A percentile compares a stretch with the other conserved stretches of the same genome.
These are phyloP conservation scores for Tringa solitaria DNA, from an alignment of 2,113 vertebrate genomes.

Conservation along the genomic window DNA sequence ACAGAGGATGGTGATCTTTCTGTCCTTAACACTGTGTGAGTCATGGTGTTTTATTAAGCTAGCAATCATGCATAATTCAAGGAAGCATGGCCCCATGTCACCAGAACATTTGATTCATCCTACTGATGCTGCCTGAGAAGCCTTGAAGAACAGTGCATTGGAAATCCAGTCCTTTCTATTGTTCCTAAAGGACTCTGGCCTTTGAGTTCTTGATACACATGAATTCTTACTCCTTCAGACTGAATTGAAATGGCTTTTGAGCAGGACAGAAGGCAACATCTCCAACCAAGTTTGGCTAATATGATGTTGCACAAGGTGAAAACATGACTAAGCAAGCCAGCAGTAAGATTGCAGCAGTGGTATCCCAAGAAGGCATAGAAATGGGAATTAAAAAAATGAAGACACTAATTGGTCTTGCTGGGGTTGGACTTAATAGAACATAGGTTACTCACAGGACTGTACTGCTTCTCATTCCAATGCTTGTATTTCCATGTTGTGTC, in stretches of 20 bases:
- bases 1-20: neutral
- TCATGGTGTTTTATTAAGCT: neutral
- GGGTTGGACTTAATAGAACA: neutral
- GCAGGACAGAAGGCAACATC: neutral
- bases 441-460: neutral
- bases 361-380: neutral
- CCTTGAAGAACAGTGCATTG: neutral
- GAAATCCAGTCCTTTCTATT: neutral
- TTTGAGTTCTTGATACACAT: neutral
- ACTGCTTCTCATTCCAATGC: neutral
- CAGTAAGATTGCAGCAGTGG: neutral
- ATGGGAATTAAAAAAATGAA: neutral
- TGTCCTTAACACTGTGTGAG: neutral
- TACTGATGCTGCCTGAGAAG: neutral
- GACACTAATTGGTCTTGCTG: neutral
- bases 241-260: neutral
- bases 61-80: neutral
- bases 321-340: neutral
- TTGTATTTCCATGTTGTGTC: neutral
- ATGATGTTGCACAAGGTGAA: neutral
- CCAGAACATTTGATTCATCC: neutral
- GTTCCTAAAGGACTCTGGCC: neutral
- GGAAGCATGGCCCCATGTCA: neutral
- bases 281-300: neutral
- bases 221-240: neutral